phyloP scores from a whole-genome alignment of 2,797 vertebrate species.

The Eremophila alpestris region DNA sequence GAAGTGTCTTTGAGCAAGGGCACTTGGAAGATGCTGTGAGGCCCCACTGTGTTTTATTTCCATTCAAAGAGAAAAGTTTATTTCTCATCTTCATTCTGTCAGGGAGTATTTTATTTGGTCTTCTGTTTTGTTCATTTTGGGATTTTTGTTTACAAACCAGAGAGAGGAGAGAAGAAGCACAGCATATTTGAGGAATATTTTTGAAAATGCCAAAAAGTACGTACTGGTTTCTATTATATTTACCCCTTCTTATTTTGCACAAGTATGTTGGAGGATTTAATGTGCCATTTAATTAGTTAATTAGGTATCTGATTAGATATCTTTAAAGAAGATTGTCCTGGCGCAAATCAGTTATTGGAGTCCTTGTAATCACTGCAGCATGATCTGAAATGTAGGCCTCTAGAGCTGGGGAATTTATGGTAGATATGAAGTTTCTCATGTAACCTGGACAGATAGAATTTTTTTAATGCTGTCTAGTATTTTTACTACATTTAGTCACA shows the following conservation, averaged over 20 bases:
- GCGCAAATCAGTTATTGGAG: neutral
- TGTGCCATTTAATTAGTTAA: neutral
- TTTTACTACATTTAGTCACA: neutral
- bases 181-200: constrained; percentile 79
- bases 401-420: neutral
- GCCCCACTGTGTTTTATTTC: neutral
- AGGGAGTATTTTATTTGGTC: neutral
- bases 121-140: neutral
- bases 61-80: neutral
- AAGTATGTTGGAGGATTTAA: neutral
- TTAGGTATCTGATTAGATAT: neutral
- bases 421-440: neutral
- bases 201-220: constrained; percentile 90
- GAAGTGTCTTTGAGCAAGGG: neutral
- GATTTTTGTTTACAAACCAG: constrained; percentile 74
- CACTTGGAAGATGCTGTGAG: neutral
- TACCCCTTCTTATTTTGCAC: neutral
- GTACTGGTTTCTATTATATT: constrained; percentile 60
- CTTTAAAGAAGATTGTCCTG: neutral
- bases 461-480: neutral
- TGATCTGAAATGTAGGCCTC: neutral
- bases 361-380: neutral
- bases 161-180: constrained; percentile 77
- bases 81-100: neutral
- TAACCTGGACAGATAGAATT: neutral